Conservation (phyloP, 1,140 invertebrate species). For the Gryllus bimaculatus region DNA sequence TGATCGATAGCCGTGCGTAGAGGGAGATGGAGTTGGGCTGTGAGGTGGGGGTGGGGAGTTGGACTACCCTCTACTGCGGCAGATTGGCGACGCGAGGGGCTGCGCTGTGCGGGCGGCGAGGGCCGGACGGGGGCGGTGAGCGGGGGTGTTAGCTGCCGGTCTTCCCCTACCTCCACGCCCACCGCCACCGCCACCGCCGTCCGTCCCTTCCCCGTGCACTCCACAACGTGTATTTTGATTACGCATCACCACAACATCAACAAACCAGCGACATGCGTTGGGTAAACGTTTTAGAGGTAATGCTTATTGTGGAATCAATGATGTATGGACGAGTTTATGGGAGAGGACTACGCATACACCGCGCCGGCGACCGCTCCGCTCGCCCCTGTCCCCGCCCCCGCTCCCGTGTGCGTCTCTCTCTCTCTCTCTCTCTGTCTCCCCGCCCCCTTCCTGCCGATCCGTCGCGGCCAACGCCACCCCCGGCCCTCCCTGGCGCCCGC, state of each 20-base stretch:
- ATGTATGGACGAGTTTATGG: constrained; percentile 4
- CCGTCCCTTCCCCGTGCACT: neutral
- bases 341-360: constrained; percentile 2
- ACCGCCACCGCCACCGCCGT: too few relatives aligned
- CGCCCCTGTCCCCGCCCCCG: too few relatives aligned
- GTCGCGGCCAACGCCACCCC: too few relatives aligned
- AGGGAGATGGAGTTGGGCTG: neutral
- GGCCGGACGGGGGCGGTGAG: too few relatives aligned
- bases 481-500: too few relatives aligned
- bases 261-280: constrained; percentile 2
- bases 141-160: too few relatives aligned
- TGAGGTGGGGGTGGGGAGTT: neutral
- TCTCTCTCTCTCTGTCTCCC: neutral
- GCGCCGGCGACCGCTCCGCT: neutral
- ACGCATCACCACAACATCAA: constrained; percentile 3
- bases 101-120: too few relatives aligned
- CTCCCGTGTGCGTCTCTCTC: neutral
- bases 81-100: neutral
- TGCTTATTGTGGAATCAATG: constrained; percentile 4
- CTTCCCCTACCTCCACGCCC: too few relatives aligned
- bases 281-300: neutral
- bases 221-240: neutral
- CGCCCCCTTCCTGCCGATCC: too few relatives aligned
- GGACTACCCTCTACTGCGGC: neutral
- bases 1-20: neutral